Evolutionary conservation across 2,888 invertebrate genomes (phyloP).

Genomic region (Charanyca ferruginea): DNA sequence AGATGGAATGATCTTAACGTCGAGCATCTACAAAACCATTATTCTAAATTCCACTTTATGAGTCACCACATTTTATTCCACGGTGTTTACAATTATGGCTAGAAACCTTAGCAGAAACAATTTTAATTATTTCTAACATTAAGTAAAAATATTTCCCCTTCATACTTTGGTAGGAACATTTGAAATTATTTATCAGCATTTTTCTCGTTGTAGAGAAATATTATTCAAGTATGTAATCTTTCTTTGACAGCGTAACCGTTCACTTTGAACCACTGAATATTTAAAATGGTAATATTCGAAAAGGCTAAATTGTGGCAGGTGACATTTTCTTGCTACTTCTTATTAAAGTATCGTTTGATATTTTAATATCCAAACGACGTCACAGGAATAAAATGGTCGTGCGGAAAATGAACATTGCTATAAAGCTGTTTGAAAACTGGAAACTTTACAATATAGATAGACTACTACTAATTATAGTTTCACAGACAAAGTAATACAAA

Average conservation of each 20-base stretch:
- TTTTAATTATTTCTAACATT: too few species aligned
- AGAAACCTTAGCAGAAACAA: too few species aligned
- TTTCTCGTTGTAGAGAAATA: background rate
- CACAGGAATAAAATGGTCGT: constrained; percentile 2
- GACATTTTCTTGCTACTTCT: background rate
- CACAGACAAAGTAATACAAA: background rate
- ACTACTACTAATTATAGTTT: background rate
- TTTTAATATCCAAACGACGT: constrained; percentile 11
- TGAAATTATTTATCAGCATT: background rate
- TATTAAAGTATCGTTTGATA: constrained; percentile 16
- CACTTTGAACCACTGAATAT: constrained; percentile 21
- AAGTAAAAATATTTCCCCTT: too few species aligned
- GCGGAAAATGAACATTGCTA: background rate
- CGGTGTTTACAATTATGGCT: too few species aligned
- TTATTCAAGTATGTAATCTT: constrained; percentile 16
- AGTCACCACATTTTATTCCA: too few species aligned
- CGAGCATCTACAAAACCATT: too few species aligned
- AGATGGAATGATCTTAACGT: too few species aligned
- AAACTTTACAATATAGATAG: background rate
- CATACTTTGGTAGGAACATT: background rate
- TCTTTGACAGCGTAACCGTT: constrained; percentile 8
- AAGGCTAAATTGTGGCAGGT: background rate
- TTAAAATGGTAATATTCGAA: constrained; percentile 30
- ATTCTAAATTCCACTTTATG: too few species aligned
- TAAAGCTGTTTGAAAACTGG: background rate